Base-by-base conservation (phyloP, 1,140 invertebrate genomes). In the Brevipalpus yothersi region DNA sequence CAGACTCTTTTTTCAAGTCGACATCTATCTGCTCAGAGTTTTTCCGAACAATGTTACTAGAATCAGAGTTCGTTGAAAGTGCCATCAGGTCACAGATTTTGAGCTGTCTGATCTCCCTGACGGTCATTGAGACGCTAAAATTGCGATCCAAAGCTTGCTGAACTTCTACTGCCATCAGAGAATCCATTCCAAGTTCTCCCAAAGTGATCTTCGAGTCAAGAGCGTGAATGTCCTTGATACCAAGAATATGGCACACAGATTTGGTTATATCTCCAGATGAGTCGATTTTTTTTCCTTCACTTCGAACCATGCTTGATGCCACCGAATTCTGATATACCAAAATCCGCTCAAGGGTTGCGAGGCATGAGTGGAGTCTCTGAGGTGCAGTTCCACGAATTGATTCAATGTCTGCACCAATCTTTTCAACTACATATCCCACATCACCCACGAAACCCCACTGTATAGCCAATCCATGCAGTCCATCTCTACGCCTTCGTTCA, bases 401-500 rank as follows among this genome's bases (percentile, higher is more conserved):
- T 0, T 80, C 84, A 15, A 92, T 85, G 68, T 90, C 88, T 49
- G 82, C 79, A 31, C 40, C 53, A 2, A 55, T 13, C 39, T 55
- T 55, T 94, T 65, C 78, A 81, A 5, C 95, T 73, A 42, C 82
- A 40, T 96, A 73, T 60, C 92, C 93, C 19, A 96, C 93, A 72
- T 97, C 92, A 63, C 89, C 92, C 66, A 97, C 87, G 47, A 89
- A 89, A 64, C 93, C 93, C 91, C 92, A 97, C 71, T 97, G 92
- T 63, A 97, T 88, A 23, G 91, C 87, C 17, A 92, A 67, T 61
- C 72, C 76, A 67, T 69, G 83, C 41, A 90, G 68, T 5, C 76
- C 86, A 67, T 80, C 79, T 53, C 64, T 58, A 41, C 66, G 65
- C 62, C 76, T 67, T 41, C 69, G 63, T 63, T 78, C 75, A 56